Evolutionary conservation across 2,888 invertebrate species (phyloP), one percentile per base, ranked within the genome.

Genomic region (Elgonia sp.): DNA sequence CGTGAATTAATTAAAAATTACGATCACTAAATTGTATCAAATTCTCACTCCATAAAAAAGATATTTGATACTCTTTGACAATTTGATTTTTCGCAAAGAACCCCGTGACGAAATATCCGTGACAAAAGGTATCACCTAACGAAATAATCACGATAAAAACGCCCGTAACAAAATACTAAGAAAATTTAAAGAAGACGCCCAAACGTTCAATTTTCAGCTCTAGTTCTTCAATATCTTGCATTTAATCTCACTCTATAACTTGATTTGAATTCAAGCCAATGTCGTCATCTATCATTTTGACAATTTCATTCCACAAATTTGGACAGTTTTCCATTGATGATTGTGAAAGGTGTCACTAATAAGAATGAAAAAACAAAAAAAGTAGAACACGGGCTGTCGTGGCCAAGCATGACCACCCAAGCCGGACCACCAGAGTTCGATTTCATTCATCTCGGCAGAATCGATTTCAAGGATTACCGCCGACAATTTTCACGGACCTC

Each of bases 401-500:
- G 86, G 75, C 83, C 90, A 90, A 91, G 90, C 92, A 89, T 91
- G 91, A 92, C 92, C 91, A 80, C 85, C 91, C 85, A 89, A 79
- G 86, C 84, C 70, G 89, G 93, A 92, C 92, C 93, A 93, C 93
- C 92, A 86, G 88, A 89, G 85, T 88, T 89, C 86, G 86, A 90
- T 91, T 89, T 90, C 88, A 90, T 91, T 89, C 89, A 88, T 86
- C 89, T 89, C 81, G 76, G 88, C 82, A 81, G 89, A 91, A 92
- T 92, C 90, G 92, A 92, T 92, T 92, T 89, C 91, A 90, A 76
- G 89, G 91, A 89, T 92, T 89, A 84, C 87, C 86, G 89, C 62
- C 65, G 72, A 63, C 86, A 88, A 92, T 93, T 93, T 93, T 92
- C 92, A 93, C 91, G 92, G 91, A 91, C 89, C 92, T 89, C 92